Evolutionary conservation across 2,888 invertebrate genomes (phyloP).

Genomic region (Teleiodes luculella): DNA sequence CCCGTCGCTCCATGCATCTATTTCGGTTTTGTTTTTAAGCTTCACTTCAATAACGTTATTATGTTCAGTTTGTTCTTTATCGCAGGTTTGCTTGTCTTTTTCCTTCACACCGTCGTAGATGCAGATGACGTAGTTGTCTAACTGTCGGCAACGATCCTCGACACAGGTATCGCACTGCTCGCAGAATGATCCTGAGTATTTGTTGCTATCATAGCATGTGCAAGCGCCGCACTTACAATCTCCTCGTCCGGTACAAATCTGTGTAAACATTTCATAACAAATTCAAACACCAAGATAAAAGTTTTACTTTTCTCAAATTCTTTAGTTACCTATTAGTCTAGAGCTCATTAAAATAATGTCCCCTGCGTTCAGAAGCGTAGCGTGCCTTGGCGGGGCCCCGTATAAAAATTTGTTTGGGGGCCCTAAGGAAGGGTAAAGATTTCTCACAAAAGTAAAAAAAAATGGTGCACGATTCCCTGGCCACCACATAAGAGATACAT

Average conservation of each 20-base stretch:
- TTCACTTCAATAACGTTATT: not conserved
- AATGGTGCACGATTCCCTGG: too few species aligned
- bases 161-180: conserved; percentile 86
- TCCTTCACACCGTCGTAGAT: conserved; percentile 27
- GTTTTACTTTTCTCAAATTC: too few species aligned
- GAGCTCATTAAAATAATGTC: too few species aligned
- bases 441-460: too few species aligned
- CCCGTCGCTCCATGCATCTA: conserved; percentile 39
- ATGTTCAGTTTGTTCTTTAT: conserved; percentile 32
- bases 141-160: conserved; percentile 81
- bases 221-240: conserved; percentile 85
- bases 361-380: too few species aligned
- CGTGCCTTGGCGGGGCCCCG: too few species aligned
- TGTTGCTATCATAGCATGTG: conserved; percentile 68
- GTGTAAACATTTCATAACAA: too few species aligned
- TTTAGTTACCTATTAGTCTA: too few species aligned
- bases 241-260: conserved; percentile 77
- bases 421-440: too few species aligned
- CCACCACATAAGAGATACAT: too few species aligned
- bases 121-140: conserved; percentile 85
- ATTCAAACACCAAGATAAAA: too few species aligned
- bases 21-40: conserved; percentile 35
- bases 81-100: conserved; percentile 37
- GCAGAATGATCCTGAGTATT: conserved; percentile 81
- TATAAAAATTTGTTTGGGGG: too few species aligned